Evolutionary conservation across 2,888 invertebrate species (phyloP), one percentile per base, ranked within the genome.

Genomic region (Blastobasis lacticolella): DNA sequence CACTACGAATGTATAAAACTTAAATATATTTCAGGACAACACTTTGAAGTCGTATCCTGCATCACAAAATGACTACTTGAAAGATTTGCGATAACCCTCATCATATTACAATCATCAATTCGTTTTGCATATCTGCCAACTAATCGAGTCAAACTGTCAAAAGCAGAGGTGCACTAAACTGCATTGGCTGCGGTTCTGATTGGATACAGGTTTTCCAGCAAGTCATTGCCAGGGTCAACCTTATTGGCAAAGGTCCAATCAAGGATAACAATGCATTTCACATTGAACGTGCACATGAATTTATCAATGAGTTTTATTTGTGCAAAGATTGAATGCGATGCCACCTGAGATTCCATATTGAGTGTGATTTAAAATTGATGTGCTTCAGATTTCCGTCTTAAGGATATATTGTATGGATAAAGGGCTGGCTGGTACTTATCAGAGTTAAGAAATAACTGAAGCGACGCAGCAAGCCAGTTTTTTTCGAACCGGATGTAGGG

Each of bases 401-500:
- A 43, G 8, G 6, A n/a, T 7, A 42, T n/a, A 10, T 42, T 7
- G 42, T n/a, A 7, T 42, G 8, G 10, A 42, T 9, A 7, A 42
- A 42, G 42, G 7, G 23, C 23, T 23, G 23, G 23, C 23, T 23
- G 23, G 23, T 23, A 23, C 23, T 23, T 7, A 10, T 7, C 42
- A n/a, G 10, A 42, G 10, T 9, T 38, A 42, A 45, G 6, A 48
- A 42, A 42, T 49, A 38, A 49, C 36, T 46, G 44, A n/a, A 45
- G 9, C 8, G 7, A 42, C 42, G 49, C 44, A 51, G 6, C 47
- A n/a, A 46, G 47, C 52, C 52, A 55, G 52, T 49, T 55, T 64
- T 71, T 65, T 57, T 59, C 48, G 49, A 66, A 61, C 70, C 81
- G 84, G 81, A 85, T 78, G 74, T 70, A 59, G 68, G 69, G 71